These are phyloP conservation scores for Buceros bicornis DNA, from an alignment of 2,797 vertebrate genomes.

Conservation along the genomic window DNA sequence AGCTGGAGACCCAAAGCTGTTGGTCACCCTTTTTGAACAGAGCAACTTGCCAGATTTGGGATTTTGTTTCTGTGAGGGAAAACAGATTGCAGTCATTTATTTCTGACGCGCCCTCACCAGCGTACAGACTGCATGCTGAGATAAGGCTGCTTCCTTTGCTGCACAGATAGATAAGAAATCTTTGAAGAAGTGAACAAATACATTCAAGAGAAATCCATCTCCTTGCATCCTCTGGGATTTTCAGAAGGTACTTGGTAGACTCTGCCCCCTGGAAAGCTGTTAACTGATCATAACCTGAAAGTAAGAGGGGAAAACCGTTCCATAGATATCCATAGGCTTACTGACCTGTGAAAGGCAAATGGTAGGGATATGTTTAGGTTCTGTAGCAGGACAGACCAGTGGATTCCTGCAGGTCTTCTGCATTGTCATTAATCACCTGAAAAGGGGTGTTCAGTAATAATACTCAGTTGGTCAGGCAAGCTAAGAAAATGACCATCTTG, in stretches of 20 bases:
- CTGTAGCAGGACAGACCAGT: neutral
- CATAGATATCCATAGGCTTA: neutral
- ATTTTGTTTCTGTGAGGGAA: neutral
- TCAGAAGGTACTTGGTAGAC: neutral
- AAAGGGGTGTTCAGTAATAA: neutral
- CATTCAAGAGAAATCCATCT: neutral
- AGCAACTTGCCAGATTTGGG: neutral
- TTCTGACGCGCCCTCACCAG: neutral
- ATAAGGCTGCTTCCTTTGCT: neutral
- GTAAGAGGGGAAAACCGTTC: neutral
- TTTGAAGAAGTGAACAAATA: neutral
- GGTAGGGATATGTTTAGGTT: neutral
- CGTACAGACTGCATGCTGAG: rapidly evolving
- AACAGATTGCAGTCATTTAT: neutral
- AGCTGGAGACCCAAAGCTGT: neutral
- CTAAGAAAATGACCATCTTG: neutral
- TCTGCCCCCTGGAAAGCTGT: neutral
- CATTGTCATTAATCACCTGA: neutral
- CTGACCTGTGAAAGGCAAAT: neutral
- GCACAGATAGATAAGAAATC: neutral
- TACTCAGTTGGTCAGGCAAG: neutral
- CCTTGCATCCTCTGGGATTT: neutral
- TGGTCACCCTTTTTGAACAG: neutral
- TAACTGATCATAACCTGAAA: neutral
- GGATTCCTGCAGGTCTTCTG: neutral